Evolutionary conservation across 2,113 vertebrate species (phyloP), one percentile per base, ranked within the genome.

Genomic region (Cyrtonyx montezumae): DNA sequence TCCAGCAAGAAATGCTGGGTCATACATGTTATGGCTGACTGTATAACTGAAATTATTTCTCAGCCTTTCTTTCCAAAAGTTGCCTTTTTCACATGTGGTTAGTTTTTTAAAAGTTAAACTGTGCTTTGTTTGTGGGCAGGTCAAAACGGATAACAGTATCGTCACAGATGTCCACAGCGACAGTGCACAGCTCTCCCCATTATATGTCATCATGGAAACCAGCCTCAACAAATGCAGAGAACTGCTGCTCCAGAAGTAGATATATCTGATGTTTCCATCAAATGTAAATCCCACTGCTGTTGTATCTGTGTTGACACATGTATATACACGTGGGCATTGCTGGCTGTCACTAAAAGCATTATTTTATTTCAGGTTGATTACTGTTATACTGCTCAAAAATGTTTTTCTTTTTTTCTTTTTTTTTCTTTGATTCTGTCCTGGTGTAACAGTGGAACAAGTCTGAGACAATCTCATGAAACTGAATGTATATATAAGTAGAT

Each of bases 131-230:
- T 70, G 66, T 20, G 87, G 48, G 9, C 79, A 93, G 25, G 58
- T 90, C 63, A 51, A 16, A 49, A 23, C 42, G 84, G 37, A 43
- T 4, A 4, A 42, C 40, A 6, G 51, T 53, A 34, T 84, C 87
- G 49, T 87, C 58, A 42, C 62, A 45, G 22, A 42, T 56, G 11
- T 80, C 83, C 42, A 67, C 90, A 43, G 46, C 80, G 49, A 65
- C 11, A 37, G 55, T 4, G 80, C 75, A 46, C 25, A 77, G 6
- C 46, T 66, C n/a, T 8, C 22, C 6, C 3, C 42, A 22, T 2
- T 1, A 4, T 71, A 34, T 0, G 1, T 8, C 4, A 6, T 49
- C 3, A 4, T 63, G 22, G 63, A 36, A 68, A 8, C 36, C 15
- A 11, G 2, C 0, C 3, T 58, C 51, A 46, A 34, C 25, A 56